Evolutionary conservation across 2,797 vertebrate genomes (phyloP).

Genomic region (Pogoniulus pusillus): DNA sequence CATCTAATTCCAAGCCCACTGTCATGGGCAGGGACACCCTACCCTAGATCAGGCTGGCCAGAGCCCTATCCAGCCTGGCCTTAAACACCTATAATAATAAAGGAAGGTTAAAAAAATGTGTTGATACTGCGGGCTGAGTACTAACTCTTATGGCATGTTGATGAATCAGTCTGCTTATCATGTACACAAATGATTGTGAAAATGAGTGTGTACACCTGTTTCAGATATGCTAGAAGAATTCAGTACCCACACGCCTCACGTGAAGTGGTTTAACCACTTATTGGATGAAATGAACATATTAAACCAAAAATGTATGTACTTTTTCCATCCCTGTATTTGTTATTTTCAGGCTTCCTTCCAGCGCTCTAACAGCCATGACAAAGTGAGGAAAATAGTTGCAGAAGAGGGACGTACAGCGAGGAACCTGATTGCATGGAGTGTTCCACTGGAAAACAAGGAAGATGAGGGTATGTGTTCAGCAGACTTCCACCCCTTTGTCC

Average conservation of each 20-base stretch:
- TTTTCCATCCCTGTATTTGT: background rate
- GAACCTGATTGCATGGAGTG: slow-evolving; percentile 97
- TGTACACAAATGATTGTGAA: background rate
- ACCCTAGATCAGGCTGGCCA: too few relatives aligned
- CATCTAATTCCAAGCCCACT: too few relatives aligned
- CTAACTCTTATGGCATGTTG: background rate
- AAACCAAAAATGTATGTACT: background rate
- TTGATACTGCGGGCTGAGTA: background rate
- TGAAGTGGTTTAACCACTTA: background rate
- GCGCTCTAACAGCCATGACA: slow-evolving; percentile 97
- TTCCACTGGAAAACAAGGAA: slow-evolving; percentile 93
- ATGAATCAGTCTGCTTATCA: background rate
- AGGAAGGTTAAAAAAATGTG: background rate
- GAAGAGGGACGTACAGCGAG: slow-evolving; percentile 96
- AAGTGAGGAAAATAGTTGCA: slow-evolving; percentile 96
- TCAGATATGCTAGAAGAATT: background rate
- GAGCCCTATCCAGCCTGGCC: too few relatives aligned
- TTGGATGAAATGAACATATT: background rate
- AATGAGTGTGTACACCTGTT: background rate
- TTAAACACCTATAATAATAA: too few relatives aligned
- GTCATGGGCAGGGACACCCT: too few relatives aligned
- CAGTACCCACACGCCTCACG: accelerated
- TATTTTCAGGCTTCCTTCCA: slow-evolving; percentile 90
- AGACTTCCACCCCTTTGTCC: background rate
- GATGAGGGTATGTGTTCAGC: slow-evolving; percentile 85